These are phyloP conservation scores for Atopsyche davidsoni DNA, from an alignment of 1,140 invertebrate genomes.

Conservation along the genomic window DNA sequence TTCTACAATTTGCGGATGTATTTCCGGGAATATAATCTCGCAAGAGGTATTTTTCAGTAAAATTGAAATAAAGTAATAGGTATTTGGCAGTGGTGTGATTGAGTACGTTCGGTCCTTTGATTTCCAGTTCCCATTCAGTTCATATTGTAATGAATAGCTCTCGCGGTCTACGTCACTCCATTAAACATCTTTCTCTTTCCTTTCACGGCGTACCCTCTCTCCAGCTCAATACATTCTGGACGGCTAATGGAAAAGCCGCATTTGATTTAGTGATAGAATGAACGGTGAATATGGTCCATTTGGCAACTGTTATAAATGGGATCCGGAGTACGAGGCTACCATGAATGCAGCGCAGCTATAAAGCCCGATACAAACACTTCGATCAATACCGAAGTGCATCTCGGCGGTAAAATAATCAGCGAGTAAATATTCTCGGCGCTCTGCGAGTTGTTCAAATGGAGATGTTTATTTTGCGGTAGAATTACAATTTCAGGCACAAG, in stretches of 20 bases:
- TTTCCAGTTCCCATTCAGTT: constrained; percentile 26
- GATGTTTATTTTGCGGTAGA: too few species aligned
- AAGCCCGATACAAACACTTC: constrained; percentile 18
- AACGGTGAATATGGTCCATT: constrained; percentile 31
- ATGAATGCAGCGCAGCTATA: constrained; percentile 23
- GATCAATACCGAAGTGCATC: too few species aligned
- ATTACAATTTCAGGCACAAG: too few species aligned
- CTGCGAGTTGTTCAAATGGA: too few species aligned
- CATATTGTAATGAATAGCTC: constrained; percentile 31
- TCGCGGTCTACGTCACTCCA: constrained; percentile 25
- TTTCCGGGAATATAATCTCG: too few species aligned
- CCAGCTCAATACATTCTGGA: constrained; percentile 17
- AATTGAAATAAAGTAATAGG: too few species aligned
- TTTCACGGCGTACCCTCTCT: constrained; percentile 5
- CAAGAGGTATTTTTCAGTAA: too few species aligned
- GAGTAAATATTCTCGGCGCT: too few species aligned
- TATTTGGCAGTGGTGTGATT: too few species aligned
- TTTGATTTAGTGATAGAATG: constrained; percentile 29
- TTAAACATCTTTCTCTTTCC: constrained; percentile 23
- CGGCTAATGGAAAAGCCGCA: constrained; percentile 31
- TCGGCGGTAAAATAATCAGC: too few species aligned
- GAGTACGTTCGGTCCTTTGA: constrained; percentile 26
- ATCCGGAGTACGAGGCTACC: constrained; percentile 26
- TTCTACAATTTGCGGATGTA: too few species aligned
- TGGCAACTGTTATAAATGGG: constrained; percentile 30